These are phyloP conservation scores for Musca domestica DNA, from an alignment of 1,140 invertebrate genomes.

Conservation along the genomic window DNA sequence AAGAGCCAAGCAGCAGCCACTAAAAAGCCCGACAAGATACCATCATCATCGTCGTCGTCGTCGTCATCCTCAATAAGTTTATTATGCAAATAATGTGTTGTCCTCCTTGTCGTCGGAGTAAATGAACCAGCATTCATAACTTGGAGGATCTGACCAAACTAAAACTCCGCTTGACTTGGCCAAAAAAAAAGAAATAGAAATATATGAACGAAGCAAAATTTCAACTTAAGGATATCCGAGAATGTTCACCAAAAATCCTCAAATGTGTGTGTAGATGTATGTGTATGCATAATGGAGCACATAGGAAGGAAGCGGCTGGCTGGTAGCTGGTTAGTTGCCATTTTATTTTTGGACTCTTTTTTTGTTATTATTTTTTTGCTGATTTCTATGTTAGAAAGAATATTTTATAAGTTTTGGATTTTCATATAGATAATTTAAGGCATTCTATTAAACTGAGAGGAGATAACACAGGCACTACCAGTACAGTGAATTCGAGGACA, in stretches of 20 bases:
- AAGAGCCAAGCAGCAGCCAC: background rate
- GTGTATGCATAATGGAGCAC: background rate
- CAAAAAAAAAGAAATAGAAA: too few relatives aligned
- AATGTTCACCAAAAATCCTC: background rate
- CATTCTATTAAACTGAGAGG: too few relatives aligned
- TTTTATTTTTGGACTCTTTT: background rate
- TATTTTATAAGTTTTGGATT: conserved; percentile 42
- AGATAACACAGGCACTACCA: too few relatives aligned
- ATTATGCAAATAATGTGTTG: conserved; percentile 18
- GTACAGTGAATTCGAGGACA: too few relatives aligned
- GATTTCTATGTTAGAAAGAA: conserved; percentile 30
- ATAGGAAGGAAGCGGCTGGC: conserved; percentile 11
- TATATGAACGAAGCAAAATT: too few relatives aligned
- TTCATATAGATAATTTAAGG: too few relatives aligned
- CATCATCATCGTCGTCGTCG: too few relatives aligned
- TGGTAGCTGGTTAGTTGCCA: background rate
- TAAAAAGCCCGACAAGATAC: background rate
- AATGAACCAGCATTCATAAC: conserved; percentile 14
- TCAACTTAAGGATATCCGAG: conserved; percentile 17
- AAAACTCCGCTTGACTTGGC: background rate
- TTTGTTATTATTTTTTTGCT: too few relatives aligned
- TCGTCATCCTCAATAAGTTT: background rate
- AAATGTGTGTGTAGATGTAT: background rate
- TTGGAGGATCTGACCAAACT: background rate
- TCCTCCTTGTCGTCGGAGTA: background rate